Evolutionary conservation across 1,140 invertebrate species (phyloP).

Genomic region (Rhizoglyphus robini): DNA sequence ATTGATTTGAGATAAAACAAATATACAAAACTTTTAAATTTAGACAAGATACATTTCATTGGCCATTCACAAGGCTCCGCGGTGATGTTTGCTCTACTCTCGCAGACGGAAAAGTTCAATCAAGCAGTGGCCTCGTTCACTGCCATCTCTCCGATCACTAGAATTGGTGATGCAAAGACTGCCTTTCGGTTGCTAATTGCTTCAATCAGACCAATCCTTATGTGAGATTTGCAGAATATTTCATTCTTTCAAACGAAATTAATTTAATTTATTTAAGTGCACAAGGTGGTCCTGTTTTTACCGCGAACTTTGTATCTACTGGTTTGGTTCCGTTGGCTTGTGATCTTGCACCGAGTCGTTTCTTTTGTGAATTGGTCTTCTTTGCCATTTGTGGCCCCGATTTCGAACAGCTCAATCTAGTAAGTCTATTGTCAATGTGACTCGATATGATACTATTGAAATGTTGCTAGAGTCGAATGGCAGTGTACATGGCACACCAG

Average conservation of each 20-base stretch:
- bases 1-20: too few relatives aligned
- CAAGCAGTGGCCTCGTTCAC: slow-evolving; percentile 40
- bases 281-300: background rate
- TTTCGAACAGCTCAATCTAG: background rate
- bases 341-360: background rate
- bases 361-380: background rate
- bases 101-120: slow-evolving; percentile 47
- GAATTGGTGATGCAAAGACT: background rate
- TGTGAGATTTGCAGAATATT: background rate
- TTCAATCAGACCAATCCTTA: background rate
- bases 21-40: slow-evolving; percentile 28
- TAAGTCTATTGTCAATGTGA: background rate
- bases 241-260: background rate
- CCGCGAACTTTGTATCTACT: background rate
- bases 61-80: slow-evolving; percentile 40
- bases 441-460: background rate
- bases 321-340: background rate
- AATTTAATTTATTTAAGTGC: background rate
- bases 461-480: slow-evolving; percentile 27
- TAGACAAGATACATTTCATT: background rate
- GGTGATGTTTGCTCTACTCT: slow-evolving; percentile 47
- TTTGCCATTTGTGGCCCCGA: background rate
- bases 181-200: background rate
- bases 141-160: slow-evolving; percentile 56
- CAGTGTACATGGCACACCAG: slow-evolving; percentile 57